Conservation (phyloP, 2,888 invertebrate species). For the Heliconius charithonia region DNA sequence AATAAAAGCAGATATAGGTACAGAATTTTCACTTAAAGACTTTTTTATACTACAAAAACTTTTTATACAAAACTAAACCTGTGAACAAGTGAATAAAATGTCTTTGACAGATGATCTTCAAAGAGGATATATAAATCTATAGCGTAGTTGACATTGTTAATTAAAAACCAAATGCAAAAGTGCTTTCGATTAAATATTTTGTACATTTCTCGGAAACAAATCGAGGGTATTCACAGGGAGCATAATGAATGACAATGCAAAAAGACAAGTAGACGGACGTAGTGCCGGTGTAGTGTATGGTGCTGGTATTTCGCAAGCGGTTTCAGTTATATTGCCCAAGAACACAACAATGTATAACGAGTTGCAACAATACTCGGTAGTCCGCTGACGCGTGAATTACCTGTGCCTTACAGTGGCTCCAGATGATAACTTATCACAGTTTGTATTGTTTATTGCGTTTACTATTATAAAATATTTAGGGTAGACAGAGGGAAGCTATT, state of each 20-base stretch:
- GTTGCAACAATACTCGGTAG: conserved; percentile 67
- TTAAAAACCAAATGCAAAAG: not conserved
- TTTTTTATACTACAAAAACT: not conserved
- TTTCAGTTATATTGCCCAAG: conserved; percentile 79
- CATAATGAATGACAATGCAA: conserved; percentile 60
- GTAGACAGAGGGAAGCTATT: not conserved
- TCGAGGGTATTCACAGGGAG: conserved; percentile 56
- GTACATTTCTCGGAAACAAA: conserved; percentile 42
- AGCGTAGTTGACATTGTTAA: not conserved
- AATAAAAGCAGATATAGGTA: not conserved
- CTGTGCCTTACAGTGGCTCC: conserved; percentile 3
- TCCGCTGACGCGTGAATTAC: conserved; percentile 36
- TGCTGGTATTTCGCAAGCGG: conserved; percentile 69
- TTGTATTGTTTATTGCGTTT: not conserved
- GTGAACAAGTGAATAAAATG: not conserved
- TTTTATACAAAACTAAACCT: not conserved
- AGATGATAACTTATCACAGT: conserved; percentile 10
- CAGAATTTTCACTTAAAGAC: not conserved
- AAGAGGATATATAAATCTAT: not conserved
- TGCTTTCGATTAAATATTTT: not conserved
- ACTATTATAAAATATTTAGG: not conserved
- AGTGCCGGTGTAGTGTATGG: conserved; percentile 52
- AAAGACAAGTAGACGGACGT: conserved; percentile 70
- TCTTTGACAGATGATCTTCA: not conserved
- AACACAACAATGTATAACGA: conserved; percentile 70